A percentile compares a stretch with the other conserved stretches of the same genome.
These are phyloP conservation scores for Alauda arvensis DNA, from an alignment of 2,797 vertebrate genomes.

Conservation along the genomic window DNA sequence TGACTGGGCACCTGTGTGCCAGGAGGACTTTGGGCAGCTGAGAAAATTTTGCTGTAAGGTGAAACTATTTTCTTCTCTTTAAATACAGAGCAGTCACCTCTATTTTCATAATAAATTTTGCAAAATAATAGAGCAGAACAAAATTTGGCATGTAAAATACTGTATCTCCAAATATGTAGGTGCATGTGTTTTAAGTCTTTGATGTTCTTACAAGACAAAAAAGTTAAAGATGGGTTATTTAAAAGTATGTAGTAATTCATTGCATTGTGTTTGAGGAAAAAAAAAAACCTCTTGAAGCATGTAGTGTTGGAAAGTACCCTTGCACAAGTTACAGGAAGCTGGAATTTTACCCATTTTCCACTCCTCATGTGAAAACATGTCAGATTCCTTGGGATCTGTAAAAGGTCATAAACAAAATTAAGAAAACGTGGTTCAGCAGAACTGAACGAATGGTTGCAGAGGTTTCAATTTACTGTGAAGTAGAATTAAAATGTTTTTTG, in stretches of 20 bases:
- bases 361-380: slow-evolving; percentile 44
- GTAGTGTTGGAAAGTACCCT: slow-evolving; percentile 56
- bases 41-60: neutral
- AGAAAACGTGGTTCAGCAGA: slow-evolving; percentile 37
- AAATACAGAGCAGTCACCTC: neutral
- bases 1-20: neutral
- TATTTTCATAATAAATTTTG: neutral
- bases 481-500: slow-evolving; percentile 15
- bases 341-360: slow-evolving; percentile 66
- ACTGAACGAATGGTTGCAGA: neutral
- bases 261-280: neutral
- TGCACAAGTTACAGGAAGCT: slow-evolving; percentile 36
- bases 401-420: slow-evolving; percentile 60
- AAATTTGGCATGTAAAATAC: neutral
- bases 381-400: slow-evolving; percentile 67
- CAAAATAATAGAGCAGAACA: neutral
- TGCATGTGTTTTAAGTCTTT: neutral
- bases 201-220: neutral
- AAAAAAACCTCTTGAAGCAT: slow-evolving; percentile 14
- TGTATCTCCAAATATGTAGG: neutral
- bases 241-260: neutral
- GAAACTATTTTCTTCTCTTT: neutral
- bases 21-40: neutral
- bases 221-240: slow-evolving; percentile 6
- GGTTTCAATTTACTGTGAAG: slow-evolving; percentile 28